These are phyloP conservation scores for Mus musculus DNA, from an alignment of 2,113 vertebrate genomes.

Conservation along the genomic window DNA sequence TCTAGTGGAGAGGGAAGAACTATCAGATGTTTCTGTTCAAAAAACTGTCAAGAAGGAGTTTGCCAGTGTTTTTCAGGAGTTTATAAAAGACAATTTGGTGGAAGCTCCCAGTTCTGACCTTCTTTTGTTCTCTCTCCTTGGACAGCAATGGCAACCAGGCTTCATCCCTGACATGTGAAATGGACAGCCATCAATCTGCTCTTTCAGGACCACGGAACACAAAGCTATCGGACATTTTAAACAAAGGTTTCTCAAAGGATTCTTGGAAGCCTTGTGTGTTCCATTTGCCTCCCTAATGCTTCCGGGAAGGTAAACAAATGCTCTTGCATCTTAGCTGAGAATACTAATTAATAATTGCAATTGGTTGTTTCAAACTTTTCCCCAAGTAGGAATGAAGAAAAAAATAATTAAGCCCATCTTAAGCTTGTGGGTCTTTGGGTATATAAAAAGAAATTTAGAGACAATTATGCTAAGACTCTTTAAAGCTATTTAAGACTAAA, in stretches of 20 bases:
- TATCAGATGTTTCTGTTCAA: neutral
- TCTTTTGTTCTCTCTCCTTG: neutral
- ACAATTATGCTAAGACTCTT: conserved; percentile 36
- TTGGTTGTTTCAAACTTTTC: neutral
- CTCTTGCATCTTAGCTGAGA: neutral
- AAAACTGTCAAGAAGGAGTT: conserved; percentile 3
- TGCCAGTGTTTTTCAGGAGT: neutral
- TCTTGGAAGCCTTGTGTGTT: neutral
- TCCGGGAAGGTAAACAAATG: conserved; percentile 5
- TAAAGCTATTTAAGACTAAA: neutral
- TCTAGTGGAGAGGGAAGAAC: neutral
- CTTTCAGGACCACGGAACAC: neutral
- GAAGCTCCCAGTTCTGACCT: neutral
- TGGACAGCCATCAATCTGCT: neutral
- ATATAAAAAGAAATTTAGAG: neutral
- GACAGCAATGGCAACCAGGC: neutral
- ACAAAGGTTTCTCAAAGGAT: neutral
- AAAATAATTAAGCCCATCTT: neutral
- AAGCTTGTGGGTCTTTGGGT: neutral
- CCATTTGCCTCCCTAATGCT: neutral
- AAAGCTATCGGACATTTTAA: neutral
- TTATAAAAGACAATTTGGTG: neutral
- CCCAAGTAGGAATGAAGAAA: neutral
- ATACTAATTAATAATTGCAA: conserved; percentile 24
- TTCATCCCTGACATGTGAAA: neutral